Base-by-base conservation (phyloP, 1,140 invertebrate species). In the Paraescarpia echinospica region DNA sequence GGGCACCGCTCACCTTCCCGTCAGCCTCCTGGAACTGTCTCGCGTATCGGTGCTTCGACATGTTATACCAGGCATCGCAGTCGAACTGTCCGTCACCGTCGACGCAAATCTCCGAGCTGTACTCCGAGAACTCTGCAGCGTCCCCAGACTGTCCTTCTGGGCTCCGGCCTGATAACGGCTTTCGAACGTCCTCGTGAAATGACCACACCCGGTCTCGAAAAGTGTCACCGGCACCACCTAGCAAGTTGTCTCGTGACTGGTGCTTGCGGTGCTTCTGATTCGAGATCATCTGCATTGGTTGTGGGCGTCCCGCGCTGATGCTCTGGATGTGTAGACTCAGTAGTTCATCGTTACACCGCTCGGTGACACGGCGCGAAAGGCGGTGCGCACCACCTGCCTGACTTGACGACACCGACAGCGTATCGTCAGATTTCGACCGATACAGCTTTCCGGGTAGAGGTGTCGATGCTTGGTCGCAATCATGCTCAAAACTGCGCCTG, bases 371-470 rank as follows among this genome's bases (percentile, higher is more conserved):
- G 35, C n/a, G 35, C 35, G 35, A 34, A 0, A 34, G 18, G 18
- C 95, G 94, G 95, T 96, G 93, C 35, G 41, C 41, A 18, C 90
- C 90, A 33, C 90, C 95, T 95, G 92, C 95, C 95, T 31, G 96
- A 96, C 92, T 95, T 94, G 92, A 93, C 1, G 90, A 33, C 48
- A 91, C 59, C 9, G 95, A 96, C 33, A 96, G 94, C 9, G 96
- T 96, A 92, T 96, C 96, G 92, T 96, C 96, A 27, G 96, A 96
- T 35, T 95, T 93, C 4, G 95, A 95, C 31, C 95, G 94, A 93
- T 95, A 95, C 92, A 96, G 92, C 31, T 89, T n/a, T 48, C 93
- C 93, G 22, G 93, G 90, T 14, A 33, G 27, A 0, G 93, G 93
- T n/a, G 93, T 33, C 22, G 59, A 77, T 2, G 9, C 59, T 27